phyloP scores from a whole-genome alignment of 2,888 invertebrate species.

The Drosophila merina region DNA sequence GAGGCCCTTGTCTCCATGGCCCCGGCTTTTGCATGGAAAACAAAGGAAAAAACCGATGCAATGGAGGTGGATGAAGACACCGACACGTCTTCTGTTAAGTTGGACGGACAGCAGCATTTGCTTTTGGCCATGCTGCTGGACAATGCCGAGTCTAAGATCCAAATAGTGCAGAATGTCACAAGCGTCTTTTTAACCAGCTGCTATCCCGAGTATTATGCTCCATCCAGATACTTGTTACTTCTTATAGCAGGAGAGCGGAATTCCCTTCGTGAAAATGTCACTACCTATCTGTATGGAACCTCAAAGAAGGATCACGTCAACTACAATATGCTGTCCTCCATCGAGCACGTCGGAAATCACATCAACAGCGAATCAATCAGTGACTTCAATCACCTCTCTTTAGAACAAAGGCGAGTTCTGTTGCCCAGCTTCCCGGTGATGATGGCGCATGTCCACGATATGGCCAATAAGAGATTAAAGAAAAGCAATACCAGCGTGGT shows the following conservation, averaged over 20 bases:
- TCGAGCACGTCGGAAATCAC: constrained; percentile 83
- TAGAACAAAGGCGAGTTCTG: constrained; percentile 84
- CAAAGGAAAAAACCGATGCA: constrained; percentile 62
- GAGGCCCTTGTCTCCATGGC: constrained; percentile 89
- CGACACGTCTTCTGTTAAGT: constrained; percentile 71
- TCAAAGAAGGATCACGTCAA: constrained; percentile 86
- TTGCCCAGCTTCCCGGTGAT: constrained; percentile 90
- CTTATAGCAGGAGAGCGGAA: constrained; percentile 91
- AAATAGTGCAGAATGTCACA: constrained; percentile 92
- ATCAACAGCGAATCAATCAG: constrained; percentile 66
- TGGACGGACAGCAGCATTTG: constrained; percentile 83
- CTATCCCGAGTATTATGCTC: constrained; percentile 92
- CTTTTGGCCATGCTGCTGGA: constrained; percentile 88
- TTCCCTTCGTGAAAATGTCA: constrained; percentile 82
- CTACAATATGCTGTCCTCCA: constrained; percentile 81
- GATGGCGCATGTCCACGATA: constrained; percentile 89
- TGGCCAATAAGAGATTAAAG: constrained; percentile 87
- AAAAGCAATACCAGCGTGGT: constrained; percentile 86
- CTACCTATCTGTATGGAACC: constrained; percentile 87
- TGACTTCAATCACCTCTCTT: constrained; percentile 79
- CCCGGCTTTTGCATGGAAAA: constrained; percentile 86
- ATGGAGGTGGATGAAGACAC: constrained; percentile 59
- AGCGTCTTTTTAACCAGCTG: constrained; percentile 92
- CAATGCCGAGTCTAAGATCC: constrained; percentile 90
- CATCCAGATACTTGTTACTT: constrained; percentile 92